Conservation (phyloP, 2,797 vertebrate genomes). For the Cossypha niveicapilla region DNA sequence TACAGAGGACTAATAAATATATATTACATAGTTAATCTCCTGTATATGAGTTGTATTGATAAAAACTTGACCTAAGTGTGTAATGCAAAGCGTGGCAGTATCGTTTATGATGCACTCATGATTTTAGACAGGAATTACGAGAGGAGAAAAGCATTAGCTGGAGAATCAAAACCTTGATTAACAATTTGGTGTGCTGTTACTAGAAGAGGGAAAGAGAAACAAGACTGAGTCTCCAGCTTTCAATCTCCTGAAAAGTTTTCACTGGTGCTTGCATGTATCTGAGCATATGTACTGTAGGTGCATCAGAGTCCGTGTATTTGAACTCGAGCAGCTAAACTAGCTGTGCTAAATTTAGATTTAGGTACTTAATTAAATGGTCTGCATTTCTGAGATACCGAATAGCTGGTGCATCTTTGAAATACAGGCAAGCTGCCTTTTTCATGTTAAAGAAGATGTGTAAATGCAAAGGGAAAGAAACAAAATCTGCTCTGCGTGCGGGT, state of each 20-base stretch:
- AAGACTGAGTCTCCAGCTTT: background rate
- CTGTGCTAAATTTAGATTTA: constrained; percentile 25
- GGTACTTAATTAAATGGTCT: constrained; percentile 21
- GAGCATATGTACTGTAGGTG: constrained; percentile 44
- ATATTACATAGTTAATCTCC: constrained; percentile 19
- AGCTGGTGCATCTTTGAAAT: background rate
- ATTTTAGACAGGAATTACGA: background rate
- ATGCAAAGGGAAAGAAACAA: background rate
- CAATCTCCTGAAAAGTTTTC: background rate
- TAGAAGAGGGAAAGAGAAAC: background rate
- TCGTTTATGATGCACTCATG: background rate
- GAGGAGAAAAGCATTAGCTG: background rate
- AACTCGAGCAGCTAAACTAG: constrained; percentile 12
- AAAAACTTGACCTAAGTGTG: constrained; percentile 15
- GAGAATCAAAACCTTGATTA: background rate
- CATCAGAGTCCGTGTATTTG: background rate
- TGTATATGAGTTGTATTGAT: constrained; percentile 3
- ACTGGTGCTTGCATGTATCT: background rate
- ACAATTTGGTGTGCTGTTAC: background rate
- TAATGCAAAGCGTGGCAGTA: background rate
- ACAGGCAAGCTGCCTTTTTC: background rate
- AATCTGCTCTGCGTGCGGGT: background rate
- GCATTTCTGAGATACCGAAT: background rate
- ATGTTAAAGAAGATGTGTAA: background rate
- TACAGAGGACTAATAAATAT: constrained; percentile 19